phyloP scores from a whole-genome alignment of 2,113 vertebrate genomes.

The Oryzias curvinotus region DNA sequence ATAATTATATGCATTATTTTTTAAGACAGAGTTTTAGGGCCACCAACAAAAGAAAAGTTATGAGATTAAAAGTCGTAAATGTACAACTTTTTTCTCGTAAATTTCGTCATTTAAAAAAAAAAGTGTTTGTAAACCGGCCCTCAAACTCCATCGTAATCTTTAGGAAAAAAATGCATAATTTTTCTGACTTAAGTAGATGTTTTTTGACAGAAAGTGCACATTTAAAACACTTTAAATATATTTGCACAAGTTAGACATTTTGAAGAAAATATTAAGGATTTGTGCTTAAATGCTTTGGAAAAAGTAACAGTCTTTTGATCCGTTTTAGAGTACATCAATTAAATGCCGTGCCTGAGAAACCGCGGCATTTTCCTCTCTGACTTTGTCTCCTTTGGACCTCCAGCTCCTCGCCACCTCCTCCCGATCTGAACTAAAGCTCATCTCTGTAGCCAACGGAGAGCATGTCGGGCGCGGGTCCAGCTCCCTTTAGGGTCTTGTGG shows the following conservation, averaged over 20 bases:
- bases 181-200: conserved; percentile 9
- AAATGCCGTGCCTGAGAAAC: no score
- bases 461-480: conserved; percentile 57
- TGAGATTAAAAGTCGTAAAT: no score
- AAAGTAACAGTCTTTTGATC: conserved; percentile 15
- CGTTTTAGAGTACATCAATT: conserved; percentile 9
- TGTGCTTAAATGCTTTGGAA: not conserved
- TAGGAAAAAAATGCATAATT: conserved; percentile 2
- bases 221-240: conserved; percentile 13
- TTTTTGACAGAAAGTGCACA: conserved; percentile 32
- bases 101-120: no score
- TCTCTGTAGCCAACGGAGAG: conserved; percentile 77
- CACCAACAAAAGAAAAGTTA: not conserved
- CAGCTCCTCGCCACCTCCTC: not conserved
- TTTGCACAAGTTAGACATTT: conserved; percentile 1
- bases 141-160: not conserved
- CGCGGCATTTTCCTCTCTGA: conserved; percentile 13
- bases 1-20: no score
- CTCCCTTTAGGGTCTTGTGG: conserved; percentile 85
- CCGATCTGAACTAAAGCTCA: conserved; percentile 79
- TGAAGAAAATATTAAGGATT: not conserved
- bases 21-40: no score
- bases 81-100: no score
- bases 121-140: no score
- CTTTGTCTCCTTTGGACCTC: conserved; percentile 14